These are phyloP conservation scores for Asobara japonica DNA, from an alignment of 1,140 invertebrate species.

Conservation along the genomic window DNA sequence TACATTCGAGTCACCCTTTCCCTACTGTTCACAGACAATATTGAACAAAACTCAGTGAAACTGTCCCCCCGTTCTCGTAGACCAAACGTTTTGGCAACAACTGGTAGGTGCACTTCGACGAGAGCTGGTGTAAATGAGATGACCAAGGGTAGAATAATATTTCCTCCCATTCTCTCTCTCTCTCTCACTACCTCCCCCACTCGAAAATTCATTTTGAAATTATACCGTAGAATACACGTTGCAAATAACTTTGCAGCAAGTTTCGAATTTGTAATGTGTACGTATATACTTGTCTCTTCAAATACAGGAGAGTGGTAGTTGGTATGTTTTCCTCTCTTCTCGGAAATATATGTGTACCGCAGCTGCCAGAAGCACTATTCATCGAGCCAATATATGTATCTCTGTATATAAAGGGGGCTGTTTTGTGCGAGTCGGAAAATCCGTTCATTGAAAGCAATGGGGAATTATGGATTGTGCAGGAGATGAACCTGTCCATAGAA, in stretches of 20 bases:
- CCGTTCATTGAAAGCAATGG: neutral
- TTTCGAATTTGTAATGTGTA: conserved; percentile 5
- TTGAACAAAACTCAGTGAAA: neutral
- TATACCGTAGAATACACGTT: neutral
- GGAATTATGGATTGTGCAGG: too few relatives aligned
- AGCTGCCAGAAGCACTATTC: neutral
- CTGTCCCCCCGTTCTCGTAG: neutral
- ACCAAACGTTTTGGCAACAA: neutral
- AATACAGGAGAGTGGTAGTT: neutral
- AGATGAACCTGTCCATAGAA: too few relatives aligned
- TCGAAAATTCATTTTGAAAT: conserved; percentile 7
- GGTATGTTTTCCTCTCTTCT: neutral
- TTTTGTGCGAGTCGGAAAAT: neutral
- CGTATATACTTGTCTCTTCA: conserved; percentile 5
- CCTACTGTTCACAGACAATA: neutral
- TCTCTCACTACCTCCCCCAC: neutral
- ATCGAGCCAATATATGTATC: neutral
- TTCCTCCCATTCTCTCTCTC: neutral
- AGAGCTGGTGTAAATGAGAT: conserved; percentile 8
- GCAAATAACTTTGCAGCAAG: neutral
- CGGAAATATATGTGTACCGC: neutral
- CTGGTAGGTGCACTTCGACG: neutral
- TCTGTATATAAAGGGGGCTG: neutral
- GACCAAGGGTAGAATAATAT: neutral
- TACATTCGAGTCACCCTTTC: neutral